phyloP scores from a whole-genome alignment of 2,113 vertebrate genomes.

The Ranitomeya variabilis region DNA sequence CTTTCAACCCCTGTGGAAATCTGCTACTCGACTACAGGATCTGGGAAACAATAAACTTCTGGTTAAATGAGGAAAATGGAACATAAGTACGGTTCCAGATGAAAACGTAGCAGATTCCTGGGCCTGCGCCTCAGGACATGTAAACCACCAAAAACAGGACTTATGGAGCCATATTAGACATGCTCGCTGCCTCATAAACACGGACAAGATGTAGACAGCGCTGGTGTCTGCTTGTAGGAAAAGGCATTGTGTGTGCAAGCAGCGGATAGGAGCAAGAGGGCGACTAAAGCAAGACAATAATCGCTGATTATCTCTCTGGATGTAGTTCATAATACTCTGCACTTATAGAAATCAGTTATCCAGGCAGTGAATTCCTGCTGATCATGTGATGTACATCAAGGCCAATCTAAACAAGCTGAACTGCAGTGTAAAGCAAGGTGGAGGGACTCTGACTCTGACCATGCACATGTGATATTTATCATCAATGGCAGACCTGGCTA shows the following conservation, averaged over 20 bases:
- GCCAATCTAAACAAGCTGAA: background rate
- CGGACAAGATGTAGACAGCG: constrained; percentile 33
- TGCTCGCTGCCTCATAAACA: constrained; percentile 32
- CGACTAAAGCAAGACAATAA: background rate
- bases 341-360: background rate
- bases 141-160: constrained; percentile 26
- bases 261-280: background rate
- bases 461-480: background rate
- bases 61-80: constrained; percentile 13
- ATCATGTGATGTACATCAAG: background rate
- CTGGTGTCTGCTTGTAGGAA: constrained; percentile 6
- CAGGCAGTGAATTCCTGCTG: background rate
- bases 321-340: background rate
- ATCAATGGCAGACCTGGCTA: too few relatives aligned
- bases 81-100: constrained; percentile 22
- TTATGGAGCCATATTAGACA: constrained; percentile 37
- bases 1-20: background rate
- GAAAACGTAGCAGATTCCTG: constrained; percentile 31
- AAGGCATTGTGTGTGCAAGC: background rate
- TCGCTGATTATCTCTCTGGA: background rate
- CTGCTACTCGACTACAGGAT: background rate
- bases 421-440: background rate
- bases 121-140: constrained; percentile 34
- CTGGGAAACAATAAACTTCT: background rate
- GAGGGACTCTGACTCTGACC: background rate